These are phyloP conservation scores for Gerris buenoi DNA, from an alignment of 1,140 invertebrate genomes.

Conservation along the genomic window DNA sequence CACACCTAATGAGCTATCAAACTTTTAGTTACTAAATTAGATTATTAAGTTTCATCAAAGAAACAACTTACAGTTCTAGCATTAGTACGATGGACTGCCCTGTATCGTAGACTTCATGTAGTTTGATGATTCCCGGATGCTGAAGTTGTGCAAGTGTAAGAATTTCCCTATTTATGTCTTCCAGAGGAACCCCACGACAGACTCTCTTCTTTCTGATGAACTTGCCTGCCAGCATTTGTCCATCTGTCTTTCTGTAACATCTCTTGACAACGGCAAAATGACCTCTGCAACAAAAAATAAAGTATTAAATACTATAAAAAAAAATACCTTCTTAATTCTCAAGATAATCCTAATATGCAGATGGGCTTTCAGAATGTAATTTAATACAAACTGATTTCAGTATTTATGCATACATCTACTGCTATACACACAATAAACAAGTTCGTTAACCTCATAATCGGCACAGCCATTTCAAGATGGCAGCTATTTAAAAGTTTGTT, in stretches of 20 bases:
- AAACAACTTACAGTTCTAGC: conserved; percentile 76
- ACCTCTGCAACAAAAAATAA: conserved; percentile 52
- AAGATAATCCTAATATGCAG: not conserved
- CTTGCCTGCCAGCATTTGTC: conserved; percentile 84
- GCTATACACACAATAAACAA: no score
- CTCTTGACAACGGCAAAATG: conserved; percentile 90
- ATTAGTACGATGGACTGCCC: conserved; percentile 69
- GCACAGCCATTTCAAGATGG: no score
- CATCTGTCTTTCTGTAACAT: conserved; percentile 66
- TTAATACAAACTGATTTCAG: not conserved
- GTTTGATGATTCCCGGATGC: conserved; percentile 56
- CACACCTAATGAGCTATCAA: no score
- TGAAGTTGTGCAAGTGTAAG: conserved; percentile 71
- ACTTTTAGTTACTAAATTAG: no score
- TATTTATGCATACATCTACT: no score
- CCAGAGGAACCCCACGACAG: conserved; percentile 63
- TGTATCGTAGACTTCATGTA: conserved; percentile 78
- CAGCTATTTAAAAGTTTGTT: no score
- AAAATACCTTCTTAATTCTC: not conserved
- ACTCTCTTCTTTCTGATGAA: conserved; percentile 80
- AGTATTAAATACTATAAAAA: conserved; percentile 12
- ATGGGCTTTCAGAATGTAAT: not conserved
- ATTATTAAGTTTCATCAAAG: no score
- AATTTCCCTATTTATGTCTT: conserved; percentile 79
- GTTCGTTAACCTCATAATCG: no score